A percentile compares a stretch with the other conserved stretches of the same genome.
Evolutionary conservation across 2,113 vertebrate species (phyloP).

Genomic region (Pelvicachromis taeniatus): DNA sequence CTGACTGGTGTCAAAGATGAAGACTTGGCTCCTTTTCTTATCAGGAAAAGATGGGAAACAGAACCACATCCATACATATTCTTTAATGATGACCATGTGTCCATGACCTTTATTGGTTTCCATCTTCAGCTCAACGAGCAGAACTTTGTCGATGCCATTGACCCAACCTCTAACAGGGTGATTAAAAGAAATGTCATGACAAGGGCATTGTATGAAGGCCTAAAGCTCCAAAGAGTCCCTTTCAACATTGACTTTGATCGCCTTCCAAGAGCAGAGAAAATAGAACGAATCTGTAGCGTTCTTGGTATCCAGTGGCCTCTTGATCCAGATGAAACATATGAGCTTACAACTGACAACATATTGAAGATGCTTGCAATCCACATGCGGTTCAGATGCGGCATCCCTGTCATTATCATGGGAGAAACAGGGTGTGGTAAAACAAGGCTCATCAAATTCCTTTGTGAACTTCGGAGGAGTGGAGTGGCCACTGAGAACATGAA

Average conservation of each 20-base stretch:
- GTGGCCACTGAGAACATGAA: slow-evolving; percentile 81
- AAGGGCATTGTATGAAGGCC: slow-evolving; percentile 66
- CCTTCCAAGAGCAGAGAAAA: slow-evolving; percentile 80
- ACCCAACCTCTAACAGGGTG: slow-evolving; percentile 62
- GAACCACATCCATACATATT: slow-evolving; percentile 96
- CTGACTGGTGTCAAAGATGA: slow-evolving; percentile 72
- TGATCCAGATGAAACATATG: slow-evolving; percentile 90
- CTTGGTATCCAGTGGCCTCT: slow-evolving; percentile 80
- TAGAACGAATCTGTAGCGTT: slow-evolving; percentile 81
- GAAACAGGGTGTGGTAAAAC: slow-evolving; percentile 97
- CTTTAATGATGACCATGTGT: slow-evolving; percentile 85
- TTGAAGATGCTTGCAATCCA: slow-evolving; percentile 93
- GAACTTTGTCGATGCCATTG: slow-evolving; percentile 78
- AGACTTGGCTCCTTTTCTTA: slow-evolving; percentile 85
- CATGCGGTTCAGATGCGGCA: slow-evolving; percentile 92
- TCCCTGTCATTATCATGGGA: slow-evolving; percentile 95
- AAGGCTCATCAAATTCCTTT: slow-evolving; percentile 88
- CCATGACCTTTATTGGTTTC: slow-evolving; percentile 97
- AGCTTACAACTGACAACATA: slow-evolving; percentile 91
- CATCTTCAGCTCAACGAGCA: slow-evolving; percentile 69
- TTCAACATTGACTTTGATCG: slow-evolving; percentile 87
- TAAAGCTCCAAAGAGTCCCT: slow-evolving; percentile 81
- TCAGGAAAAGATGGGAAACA: slow-evolving; percentile 90
- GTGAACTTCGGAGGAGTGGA: slow-evolving; percentile 73
- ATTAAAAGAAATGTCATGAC: slow-evolving; percentile 84